Base-by-base conservation (phyloP, 2,113 vertebrate genomes). In the Notothenia rossii region DNA sequence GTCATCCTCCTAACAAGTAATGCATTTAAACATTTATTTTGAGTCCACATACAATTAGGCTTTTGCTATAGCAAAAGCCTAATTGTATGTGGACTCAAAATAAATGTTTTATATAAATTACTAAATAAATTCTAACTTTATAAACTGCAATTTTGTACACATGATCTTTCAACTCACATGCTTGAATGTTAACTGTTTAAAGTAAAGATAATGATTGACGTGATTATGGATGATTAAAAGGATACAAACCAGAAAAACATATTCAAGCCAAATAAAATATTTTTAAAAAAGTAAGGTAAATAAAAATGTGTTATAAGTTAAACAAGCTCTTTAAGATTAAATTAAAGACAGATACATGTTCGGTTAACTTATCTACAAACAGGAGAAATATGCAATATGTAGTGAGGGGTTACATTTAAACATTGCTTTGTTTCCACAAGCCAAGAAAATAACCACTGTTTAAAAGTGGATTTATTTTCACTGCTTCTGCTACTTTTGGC, bases 391-490 rank as follows among this genome's bases (percentile, higher is more conserved):
- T 58, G 9, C 1, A 49, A 61, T 20, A 7, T 45, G 15, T 20
- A 46, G 17, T 7, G 3, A 11, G 8, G 6, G 33, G 18, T 78
- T 61, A 64, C 18, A 50, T n/a, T 20, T 8, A n/a, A 10, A 49
- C 7, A 25, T 49, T 7, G 17, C 45, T 63, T 79, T 55, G 22
- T 62, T 72, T 33, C 43, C 8, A n/a, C 33, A 55, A 75, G 55
- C n/a, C 40, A 33, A 46, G 25, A 10, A 55, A 55, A 11, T 9
- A 75, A 11, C 45, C 15, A 46, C 6, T 15, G 29, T 67, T 56
- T 17, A 25, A 33, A 76, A 56, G 63, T 29, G 0, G 0, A 25
- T 63, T 71, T 72, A 22, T 64, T 83, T 81, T 29, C 33, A 45
- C 3, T 59, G 15, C 3, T 15, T 1, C 43, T 79, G 64, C 70